Base-by-base conservation (phyloP, 2,797 vertebrate species). In the Mycteria americana region DNA sequence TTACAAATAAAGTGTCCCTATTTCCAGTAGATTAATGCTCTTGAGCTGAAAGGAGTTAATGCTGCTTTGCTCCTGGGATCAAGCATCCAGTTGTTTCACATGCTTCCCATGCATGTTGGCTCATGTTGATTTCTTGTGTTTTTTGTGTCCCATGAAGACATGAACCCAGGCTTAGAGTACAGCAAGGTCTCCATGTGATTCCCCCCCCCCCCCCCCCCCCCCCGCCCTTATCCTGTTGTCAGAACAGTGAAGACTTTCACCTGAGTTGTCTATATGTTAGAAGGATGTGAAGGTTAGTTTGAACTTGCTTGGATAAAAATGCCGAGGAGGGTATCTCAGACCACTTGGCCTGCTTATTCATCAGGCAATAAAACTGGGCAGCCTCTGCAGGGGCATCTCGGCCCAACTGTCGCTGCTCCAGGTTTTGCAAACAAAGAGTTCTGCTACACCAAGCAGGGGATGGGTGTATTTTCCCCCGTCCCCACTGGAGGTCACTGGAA, bases 401-500 rank as follows among this genome's bases (percentile, higher is more conserved):
- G 48, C 63, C 50, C 45, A 24, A 6, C 10, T 8, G 17, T 5
- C 41, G 0, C 8, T 7, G 50, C 27, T 54, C 15, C 43, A 3
- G 45, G 68, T 10, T 19, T 15, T 25, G 27, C 30, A 6, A 14
- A 28, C 3, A 7, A 30, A 18, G 25, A 8, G 69, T 41, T 43
- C 21, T 17, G 31, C 53, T 19, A 8, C 24, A 5, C 41, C 72
- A 3, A 7, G 68, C 48, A 4, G 18, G 8, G 18, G 53, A n/a
- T 16, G 37, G 65, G 43, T 92, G 93, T 48, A 75, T 82, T 96
- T 98, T 76, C 96, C 65, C 31, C 21, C 13, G 23, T 92, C 48
- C 87, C 98, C 98, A 89, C 97, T 96, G 96, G 98, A 98, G 97
- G 98, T 97, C 98, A 98, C 97, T 97, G 96, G 94, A 97, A 88